phyloP scores from a whole-genome alignment of 2,113 vertebrate species.

The Sakesphorus luctuosus region DNA sequence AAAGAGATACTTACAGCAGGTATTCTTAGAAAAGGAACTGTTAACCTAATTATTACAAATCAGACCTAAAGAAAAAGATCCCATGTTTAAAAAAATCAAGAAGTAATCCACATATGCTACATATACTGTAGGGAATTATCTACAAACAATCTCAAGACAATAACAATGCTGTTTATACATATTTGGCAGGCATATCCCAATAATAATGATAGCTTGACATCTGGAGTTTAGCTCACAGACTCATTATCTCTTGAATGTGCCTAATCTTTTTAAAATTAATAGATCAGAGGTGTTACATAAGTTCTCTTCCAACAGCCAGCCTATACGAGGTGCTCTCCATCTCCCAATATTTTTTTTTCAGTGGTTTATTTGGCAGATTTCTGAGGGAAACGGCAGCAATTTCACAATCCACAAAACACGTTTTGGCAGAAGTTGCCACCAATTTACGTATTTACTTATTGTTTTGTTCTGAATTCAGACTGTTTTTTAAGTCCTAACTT shows the following conservation, averaged over 20 bases:
- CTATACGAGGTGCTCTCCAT: not conserved
- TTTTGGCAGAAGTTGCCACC: not conserved
- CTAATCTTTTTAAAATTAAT: conserved; percentile 2
- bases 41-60: conserved; percentile 5
- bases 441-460: not conserved
- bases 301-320: not conserved
- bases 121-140: not conserved
- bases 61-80: not conserved
- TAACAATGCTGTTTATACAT: not conserved
- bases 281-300: not conserved
- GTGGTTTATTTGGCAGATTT: not conserved
- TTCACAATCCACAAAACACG: not conserved
- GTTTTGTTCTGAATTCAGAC: not conserved
- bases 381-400: not conserved
- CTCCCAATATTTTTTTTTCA: not conserved
- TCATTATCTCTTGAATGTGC: not conserved
- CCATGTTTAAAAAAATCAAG: not conserved
- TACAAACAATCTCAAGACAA: not conserved
- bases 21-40: not conserved
- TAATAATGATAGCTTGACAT: not conserved
- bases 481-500: not conserved
- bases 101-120: not conserved
- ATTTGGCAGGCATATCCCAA: not conserved
- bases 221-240: not conserved
- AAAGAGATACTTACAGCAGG: not conserved